Evolutionary conservation across 2,113 vertebrate genomes (phyloP), one percentile per base, ranked within the genome.

Genomic region (Accipiter cooperii): DNA sequence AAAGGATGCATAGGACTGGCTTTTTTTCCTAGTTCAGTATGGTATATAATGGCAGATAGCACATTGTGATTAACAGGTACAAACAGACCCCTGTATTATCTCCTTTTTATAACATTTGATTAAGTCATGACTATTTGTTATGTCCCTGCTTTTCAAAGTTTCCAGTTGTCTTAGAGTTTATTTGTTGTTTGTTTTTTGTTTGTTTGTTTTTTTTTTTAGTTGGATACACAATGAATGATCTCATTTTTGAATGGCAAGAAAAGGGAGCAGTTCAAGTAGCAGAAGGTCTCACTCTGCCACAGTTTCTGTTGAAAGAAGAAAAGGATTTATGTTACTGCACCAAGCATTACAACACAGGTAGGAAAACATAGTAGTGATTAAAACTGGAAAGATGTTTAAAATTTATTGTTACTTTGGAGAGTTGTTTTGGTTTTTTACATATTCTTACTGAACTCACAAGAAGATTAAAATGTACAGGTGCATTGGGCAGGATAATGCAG

Each of bases 181-280:
- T 92, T 49, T 75, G 5, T 0, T 0, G 8, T 71, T 77, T 73
- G 54, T 8, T 52, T 52, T n/a, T 65, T 83, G 16, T 38, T 47
- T 47, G 19, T 21, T 86, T 92, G 58, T 97, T 21, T 63, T 51
- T 91, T 97, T 96, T 86, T 93, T 64, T 97, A 99, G 99, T 99
- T 97, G 99, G 99, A 44, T 99, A 99, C 95, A 99, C 99, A 51
- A 99, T 99, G 99, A 99, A 99, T 57, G 99, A 99, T 95, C 99
- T 99, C 54, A 99, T 99, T 97, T 99, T 99, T 95, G 99, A 99
- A 98, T 99, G 99, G 99, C 99, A 99, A 98, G 99, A 99, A 96
- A 99, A 99, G 20, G 99, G 98, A 88, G 99, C 99, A 2, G 99
- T 99, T 40, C 99, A 99, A 98, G 98, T 99, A 94, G 99, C 99